Percentiles rank a stretch among this genome's conserved stretches.
Evolutionary conservation across 2,113 vertebrate genomes (phyloP).

Genomic region (Rutilus rutilus): DNA sequence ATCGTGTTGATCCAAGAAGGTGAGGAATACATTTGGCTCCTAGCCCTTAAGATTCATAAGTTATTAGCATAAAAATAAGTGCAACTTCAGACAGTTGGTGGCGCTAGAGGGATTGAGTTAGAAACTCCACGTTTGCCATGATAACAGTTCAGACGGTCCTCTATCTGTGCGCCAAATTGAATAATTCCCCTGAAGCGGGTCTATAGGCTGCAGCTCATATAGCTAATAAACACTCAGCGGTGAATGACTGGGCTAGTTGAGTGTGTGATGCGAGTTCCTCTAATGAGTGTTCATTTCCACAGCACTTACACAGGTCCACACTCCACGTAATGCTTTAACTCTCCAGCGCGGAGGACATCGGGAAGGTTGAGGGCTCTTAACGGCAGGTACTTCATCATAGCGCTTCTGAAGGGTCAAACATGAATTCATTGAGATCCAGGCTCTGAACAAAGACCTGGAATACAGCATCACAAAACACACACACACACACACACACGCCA

Average conservation of each 20-base stretch:
- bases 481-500: no score
- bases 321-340: background rate
- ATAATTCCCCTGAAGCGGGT: no score
- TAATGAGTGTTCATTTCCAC: constrained; percentile 68
- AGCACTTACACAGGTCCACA: constrained; percentile 56
- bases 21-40: no score
- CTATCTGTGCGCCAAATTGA: no score
- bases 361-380: constrained; percentile 63
- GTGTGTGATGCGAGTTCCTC: constrained; percentile 56
- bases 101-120: no score
- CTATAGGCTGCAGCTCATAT: no score
- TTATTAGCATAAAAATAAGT: no score
- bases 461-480: background rate
- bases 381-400: constrained; percentile 23
- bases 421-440: background rate
- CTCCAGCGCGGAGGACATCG: background rate
- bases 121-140: no score
- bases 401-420: constrained; percentile 45
- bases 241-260: background rate
- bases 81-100: no score
- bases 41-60: no score
- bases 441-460: background rate
- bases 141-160: no score
- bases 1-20: no score
- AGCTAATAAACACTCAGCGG: background rate